Evolutionary conservation across 2,797 vertebrate genomes (phyloP).

Genomic region (Melanotaenia boesemani): DNA sequence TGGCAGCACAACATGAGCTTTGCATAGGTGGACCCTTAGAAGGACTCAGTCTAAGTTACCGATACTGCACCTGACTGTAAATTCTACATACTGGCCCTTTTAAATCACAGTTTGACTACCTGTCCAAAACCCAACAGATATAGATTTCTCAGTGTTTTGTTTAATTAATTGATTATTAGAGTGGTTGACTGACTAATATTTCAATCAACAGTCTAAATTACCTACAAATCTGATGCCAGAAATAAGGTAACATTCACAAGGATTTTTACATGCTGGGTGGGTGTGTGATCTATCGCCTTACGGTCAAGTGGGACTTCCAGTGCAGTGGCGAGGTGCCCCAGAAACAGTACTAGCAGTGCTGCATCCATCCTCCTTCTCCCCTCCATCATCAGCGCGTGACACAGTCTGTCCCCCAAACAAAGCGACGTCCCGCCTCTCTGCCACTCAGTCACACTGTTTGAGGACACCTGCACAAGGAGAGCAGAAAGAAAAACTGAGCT

Average conservation of each 20-base stretch:
- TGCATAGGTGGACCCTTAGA: neutral
- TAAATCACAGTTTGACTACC: neutral
- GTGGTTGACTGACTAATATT: neutral
- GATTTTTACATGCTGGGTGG: neutral
- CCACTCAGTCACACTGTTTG: constrained; percentile 60
- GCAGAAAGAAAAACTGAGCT: constrained; percentile 5
- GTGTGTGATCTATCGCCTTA: constrained; percentile 81
- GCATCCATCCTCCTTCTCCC: constrained; percentile 76
- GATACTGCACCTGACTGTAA: neutral
- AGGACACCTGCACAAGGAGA: constrained; percentile 58
- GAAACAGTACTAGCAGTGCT: constrained; percentile 83
- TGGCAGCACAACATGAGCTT: neutral
- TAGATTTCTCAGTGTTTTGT: neutral
- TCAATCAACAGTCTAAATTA: neutral
- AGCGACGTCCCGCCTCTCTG: constrained; percentile 58
- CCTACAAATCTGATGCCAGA: neutral
- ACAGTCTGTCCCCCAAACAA: constrained; percentile 74
- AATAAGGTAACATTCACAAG: neutral
- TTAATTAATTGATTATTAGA: neutral
- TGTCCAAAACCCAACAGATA: constrained; percentile 4
- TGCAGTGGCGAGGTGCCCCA: constrained; percentile 86
- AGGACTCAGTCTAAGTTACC: neutral
- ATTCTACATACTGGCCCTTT: neutral
- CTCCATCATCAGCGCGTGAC: constrained; percentile 83
- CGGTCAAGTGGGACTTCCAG: constrained; percentile 96